These are phyloP conservation scores for Agrotis puta DNA, from an alignment of 2,888 invertebrate genomes.

Conservation along the genomic window DNA sequence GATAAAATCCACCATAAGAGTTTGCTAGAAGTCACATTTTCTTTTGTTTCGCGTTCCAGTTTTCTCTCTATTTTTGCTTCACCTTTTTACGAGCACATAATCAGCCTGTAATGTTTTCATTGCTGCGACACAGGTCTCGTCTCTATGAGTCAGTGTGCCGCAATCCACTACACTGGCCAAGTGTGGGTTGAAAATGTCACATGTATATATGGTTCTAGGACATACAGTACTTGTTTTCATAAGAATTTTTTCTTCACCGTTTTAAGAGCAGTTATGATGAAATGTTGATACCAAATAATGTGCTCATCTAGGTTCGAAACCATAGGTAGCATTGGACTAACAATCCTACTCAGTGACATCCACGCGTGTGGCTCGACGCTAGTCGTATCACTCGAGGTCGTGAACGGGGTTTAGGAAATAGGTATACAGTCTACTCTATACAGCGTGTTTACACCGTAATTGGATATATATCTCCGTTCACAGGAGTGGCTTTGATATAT, in stretches of 20 bases:
- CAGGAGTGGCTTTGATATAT: conserved; percentile 49
- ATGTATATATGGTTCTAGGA: neutral
- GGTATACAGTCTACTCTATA: conserved; percentile 9
- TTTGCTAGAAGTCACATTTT: too few relatives aligned
- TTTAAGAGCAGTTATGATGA: neutral
- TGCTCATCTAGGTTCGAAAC: too few relatives aligned
- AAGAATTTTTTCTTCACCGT: neutral
- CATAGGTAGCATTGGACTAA: too few relatives aligned
- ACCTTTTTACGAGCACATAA: too few relatives aligned
- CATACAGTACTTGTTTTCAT: neutral
- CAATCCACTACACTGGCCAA: neutral
- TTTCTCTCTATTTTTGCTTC: too few relatives aligned
- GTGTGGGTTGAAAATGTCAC: neutral
- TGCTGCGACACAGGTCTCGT: neutral
- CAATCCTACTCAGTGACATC: too few relatives aligned
- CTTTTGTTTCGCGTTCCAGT: too few relatives aligned
- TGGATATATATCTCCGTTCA: conserved; percentile 51
- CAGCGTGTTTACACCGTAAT: conserved; percentile 33
- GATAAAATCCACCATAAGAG: too few relatives aligned
- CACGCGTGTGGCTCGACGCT: neutral
- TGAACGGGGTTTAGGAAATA: conserved; percentile 18
- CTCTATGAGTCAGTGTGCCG: neutral
- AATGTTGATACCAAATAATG: too few relatives aligned
- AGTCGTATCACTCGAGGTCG: neutral
- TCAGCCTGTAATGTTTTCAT: neutral